These are phyloP conservation scores for Dorcus parallelipipedus DNA, from an alignment of 2,888 invertebrate species.

Conservation along the genomic window DNA sequence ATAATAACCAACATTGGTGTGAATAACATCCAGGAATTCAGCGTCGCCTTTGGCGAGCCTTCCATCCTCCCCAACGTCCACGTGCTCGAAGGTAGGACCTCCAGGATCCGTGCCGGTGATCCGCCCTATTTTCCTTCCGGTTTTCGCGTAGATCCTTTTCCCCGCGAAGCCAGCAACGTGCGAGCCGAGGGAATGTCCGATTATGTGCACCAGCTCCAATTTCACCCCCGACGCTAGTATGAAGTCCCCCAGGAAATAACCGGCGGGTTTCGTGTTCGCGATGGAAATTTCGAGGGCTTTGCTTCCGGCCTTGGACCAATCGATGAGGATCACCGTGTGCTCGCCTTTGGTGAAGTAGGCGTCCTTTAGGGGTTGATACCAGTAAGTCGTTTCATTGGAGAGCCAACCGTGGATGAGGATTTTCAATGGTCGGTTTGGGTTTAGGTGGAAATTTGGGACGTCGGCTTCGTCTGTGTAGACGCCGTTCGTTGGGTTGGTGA, in stretches of 20 bases:
- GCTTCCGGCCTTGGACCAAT: slow-evolving; percentile 44
- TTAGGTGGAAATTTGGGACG: slow-evolving; percentile 12
- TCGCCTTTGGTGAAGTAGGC: slow-evolving; percentile 42
- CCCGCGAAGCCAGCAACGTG: slow-evolving; percentile 43
- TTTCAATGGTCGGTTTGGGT: slow-evolving; percentile 40
- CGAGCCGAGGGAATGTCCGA: slow-evolving; percentile 48
- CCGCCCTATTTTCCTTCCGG: slow-evolving; percentile 43
- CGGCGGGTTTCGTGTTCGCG: slow-evolving; percentile 48
- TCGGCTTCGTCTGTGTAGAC: slow-evolving; percentile 27
- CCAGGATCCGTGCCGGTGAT: slow-evolving; percentile 52
- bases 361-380: slow-evolving; percentile 43
- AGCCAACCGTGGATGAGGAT: slow-evolving; percentile 54
- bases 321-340: slow-evolving; percentile 49
- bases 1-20: slow-evolving; percentile 47
- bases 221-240: slow-evolving; percentile 38
- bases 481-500: slow-evolving; percentile 22
- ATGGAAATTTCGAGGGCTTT: slow-evolving; percentile 41
- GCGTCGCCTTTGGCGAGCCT: slow-evolving; percentile 43
- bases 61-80: slow-evolving; percentile 31
- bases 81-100: slow-evolving; percentile 39
- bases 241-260: slow-evolving; percentile 46
- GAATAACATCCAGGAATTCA: slow-evolving; percentile 46
- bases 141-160: slow-evolving; percentile 26
- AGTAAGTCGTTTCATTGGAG: slow-evolving; percentile 44
- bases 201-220: slow-evolving; percentile 45